Base-by-base conservation (phyloP, 2,888 invertebrate species). In the Bombyx huttoni region DNA sequence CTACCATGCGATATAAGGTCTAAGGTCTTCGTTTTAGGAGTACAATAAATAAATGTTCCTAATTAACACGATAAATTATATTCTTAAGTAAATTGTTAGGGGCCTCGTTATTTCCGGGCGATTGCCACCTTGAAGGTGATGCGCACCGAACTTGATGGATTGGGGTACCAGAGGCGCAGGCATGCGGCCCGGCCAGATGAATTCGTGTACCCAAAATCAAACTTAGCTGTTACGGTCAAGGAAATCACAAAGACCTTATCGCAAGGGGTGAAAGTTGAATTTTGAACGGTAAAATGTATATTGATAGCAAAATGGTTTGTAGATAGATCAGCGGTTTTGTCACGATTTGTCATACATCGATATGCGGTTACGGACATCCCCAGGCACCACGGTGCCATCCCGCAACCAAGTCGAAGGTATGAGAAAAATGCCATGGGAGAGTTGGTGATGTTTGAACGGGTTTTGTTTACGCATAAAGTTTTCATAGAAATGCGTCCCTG, bases 281-380 rank as follows among this genome's bases (percentile, higher is more conserved):
- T 56, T 74, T 33, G 52, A 52, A 34, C 7, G 12, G 33, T 34
- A 50, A 24, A 48, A 48, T 13, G n/a, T 45, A 13, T 12, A n/a
- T 10, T 33, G 57, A 53, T 50, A 49, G 51, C 56, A 60, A 56
- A 58, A 59, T 54, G 52, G 52, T 60, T 67, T 65, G 70, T 72
- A 69, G 78, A 80, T 81, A 80, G 80, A 74, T 79, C 74, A 78
- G 81, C 81, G 86, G 86, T 86, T 85, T 84, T 87, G 87, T 87
- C 85, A 83, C 83, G 81, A 85, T 86, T 86, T 86, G 86, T 87
- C 82, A 84, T 82, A 86, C 81, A 83, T 71, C 74, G 73, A 75
- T 73, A 73, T 83, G 84, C 71, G 85, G 84, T 85, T 81, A 75
- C 67, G 66, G 65, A 64, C 63, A 62, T 59, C 65, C 66, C 65